Base-by-base conservation (phyloP, 2,888 invertebrate genomes). In the Toxonevra muliebris region DNA sequence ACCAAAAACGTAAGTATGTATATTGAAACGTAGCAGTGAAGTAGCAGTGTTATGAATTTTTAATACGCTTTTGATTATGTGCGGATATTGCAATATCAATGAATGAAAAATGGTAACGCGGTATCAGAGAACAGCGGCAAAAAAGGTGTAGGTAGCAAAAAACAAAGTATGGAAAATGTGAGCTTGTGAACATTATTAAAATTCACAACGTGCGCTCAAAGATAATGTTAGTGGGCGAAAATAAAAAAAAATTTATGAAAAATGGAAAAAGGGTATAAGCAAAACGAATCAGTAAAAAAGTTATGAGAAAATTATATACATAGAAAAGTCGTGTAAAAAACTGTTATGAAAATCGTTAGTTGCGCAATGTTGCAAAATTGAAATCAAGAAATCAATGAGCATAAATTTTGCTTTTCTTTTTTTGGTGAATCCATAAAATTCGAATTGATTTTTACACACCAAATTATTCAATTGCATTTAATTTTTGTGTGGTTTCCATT, bases 171-270 rank as follows among this genome's bases (percentile, higher is more conserved):
- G 61, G 64, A 69, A 67, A 61, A 41, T 2, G 11, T 9, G 10
- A 8, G 7, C 19, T 19, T 40, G 13, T 40, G 12, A 55, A 59
- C 55, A 72, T 73, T 71, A 71, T 74, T 75, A 71, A 73, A 72
- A 74, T 74, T 74, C 75, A 73, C 69, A 74, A 68, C 72, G 71
- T 71, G 62, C 65, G 68, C 70, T 65, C 59, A 54, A 42, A 65
- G 69, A 69, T 71, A 75, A 74, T 75, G 74, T 67, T 64, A 60
- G 41, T 5, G 67, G 20, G 20, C 45, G 17, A 43, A n/a, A n/a
- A 54, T 42, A 41, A 1, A 30, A 30, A 30, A 30, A 30, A 30
- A 30, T 2, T 30, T 30, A 30, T 30, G 7, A 30, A 30, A 4
- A 30, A 30, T 30, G 7, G 7, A 30, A 4, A 30, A 30, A 30